Evolutionary conservation across 2,888 invertebrate genomes (phyloP), one percentile per base, ranked within the genome.

Genomic region (Rapana venosa): DNA sequence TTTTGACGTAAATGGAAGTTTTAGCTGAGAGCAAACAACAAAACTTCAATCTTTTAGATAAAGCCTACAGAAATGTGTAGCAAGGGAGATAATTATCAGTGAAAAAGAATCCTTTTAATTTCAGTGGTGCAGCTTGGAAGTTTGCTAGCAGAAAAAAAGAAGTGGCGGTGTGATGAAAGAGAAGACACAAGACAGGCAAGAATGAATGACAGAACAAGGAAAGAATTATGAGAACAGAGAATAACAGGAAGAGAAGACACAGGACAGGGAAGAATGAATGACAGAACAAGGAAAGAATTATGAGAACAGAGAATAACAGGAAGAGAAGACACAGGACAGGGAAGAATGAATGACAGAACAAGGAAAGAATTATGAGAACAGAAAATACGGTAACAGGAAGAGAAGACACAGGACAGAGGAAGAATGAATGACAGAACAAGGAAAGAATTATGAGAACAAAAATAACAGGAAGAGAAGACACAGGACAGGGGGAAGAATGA

Each of bases 261-360:
- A n/a, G n/a, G n/a, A n/a, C n/a, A n/a, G n/a, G n/a, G 81, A 81
- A 81, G 81, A 81, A n/a, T n/a, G n/a, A 77, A n/a, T n/a, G n/a
- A n/a, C n/a, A 77, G n/a, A 77, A 35, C n/a, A 32, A 81, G 79
- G 32, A n/a, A 79, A 35, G n/a, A 35, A 79, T 30, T 32, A n/a
- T 17, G 79, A 79, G 32, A 32, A 35, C 13, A 15, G 61, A 61
- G 17, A 15, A 61, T n/a, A n/a, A 47, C 47, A 47, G 47, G 8
- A 47, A 47, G 47, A 47, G 47, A 47, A 47, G 47, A 8, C 0
- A 81, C n/a, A n/a, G n/a, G n/a, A n/a, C n/a, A n/a, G n/a, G n/a
- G 81, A 81, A 81, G 81, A 81, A n/a, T n/a, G n/a, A 77, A n/a
- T n/a, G n/a, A n/a, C n/a, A 77, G n/a, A 77, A 35, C n/a, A 32